phyloP scores from a whole-genome alignment of 1,140 invertebrate species.

The Lycorma delicatula region DNA sequence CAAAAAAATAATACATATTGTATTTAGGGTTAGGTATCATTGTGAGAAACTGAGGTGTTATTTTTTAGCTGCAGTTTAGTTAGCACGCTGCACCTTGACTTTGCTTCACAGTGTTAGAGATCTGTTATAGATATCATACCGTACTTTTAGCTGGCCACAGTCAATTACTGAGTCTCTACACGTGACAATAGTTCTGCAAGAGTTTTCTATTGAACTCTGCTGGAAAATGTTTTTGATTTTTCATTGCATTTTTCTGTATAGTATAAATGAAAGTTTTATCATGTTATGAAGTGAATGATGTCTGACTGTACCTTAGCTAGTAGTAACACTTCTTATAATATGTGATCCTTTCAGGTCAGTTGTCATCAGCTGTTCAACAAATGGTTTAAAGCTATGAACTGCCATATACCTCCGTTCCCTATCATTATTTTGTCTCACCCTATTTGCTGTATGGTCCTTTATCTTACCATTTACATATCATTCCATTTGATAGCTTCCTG shows the following conservation, averaged over 20 bases:
- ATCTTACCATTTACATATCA: no score
- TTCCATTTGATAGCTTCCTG: no score
- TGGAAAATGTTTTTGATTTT: not conserved
- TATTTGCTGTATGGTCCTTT: no score
- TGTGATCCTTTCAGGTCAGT: not conserved
- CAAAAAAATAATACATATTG: conserved; percentile 4
- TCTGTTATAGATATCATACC: not conserved
- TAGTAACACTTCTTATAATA: not conserved
- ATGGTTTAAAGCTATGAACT: not conserved
- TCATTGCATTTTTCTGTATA: conserved; percentile 1
- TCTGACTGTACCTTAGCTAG: not conserved
- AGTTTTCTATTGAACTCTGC: conserved; percentile 3
- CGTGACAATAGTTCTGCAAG: conserved; percentile 2
- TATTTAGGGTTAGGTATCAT: not conserved
- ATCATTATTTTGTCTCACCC: no score
- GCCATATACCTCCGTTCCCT: no score
- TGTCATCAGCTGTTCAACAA: not conserved
- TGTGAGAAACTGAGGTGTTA: conserved; percentile 6
- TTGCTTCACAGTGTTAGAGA: conserved; percentile 1
- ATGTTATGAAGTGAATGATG: not conserved
- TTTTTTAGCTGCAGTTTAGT: conserved; percentile 2
- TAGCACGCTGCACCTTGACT: conserved; percentile 6
- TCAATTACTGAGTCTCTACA: conserved; percentile 6
- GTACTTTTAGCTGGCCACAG: not conserved
- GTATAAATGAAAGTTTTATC: not conserved